These are phyloP conservation scores for Archips crataeganus DNA, from an alignment of 2,888 invertebrate genomes.

Conservation along the genomic window DNA sequence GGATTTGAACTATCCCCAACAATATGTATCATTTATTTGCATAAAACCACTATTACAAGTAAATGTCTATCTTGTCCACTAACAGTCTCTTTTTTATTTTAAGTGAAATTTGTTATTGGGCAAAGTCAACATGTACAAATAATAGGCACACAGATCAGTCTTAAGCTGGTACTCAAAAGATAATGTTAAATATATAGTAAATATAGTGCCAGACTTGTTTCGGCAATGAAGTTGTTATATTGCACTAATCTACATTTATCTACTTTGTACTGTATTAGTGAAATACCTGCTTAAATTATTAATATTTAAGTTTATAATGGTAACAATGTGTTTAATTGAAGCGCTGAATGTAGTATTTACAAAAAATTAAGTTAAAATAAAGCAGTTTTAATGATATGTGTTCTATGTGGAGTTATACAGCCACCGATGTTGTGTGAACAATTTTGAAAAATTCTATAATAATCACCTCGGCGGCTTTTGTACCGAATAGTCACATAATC, in stretches of 20 bases:
- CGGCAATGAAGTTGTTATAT: not conserved
- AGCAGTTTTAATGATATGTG: conserved; percentile 48
- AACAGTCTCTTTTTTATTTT: not conserved
- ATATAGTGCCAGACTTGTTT: not conserved
- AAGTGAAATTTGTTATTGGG: not conserved
- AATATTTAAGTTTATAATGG: not conserved
- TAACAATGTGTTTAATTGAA: conserved; percentile 19
- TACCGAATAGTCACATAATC: conserved; percentile 96
- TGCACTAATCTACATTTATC: not conserved
- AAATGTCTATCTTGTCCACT: not conserved
- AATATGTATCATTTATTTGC: not conserved
- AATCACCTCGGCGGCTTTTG: conserved; percentile 95
- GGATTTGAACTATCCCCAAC: no score
- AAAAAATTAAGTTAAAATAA: conserved; percentile 43
- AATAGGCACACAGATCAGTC: not conserved
- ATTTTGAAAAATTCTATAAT: conserved; percentile 66
- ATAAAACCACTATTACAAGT: not conserved
- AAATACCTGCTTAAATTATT: not conserved
- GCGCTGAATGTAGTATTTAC: conserved; percentile 8
- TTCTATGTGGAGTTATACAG: conserved; percentile 59
- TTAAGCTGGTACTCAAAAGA: not conserved
- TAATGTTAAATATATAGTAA: not conserved
- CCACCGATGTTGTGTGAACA: conserved; percentile 62
- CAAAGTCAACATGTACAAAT: not conserved
- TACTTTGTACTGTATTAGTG: conserved; percentile 2